Evolutionary conservation across 1,140 invertebrate species (phyloP), one percentile per base, ranked within the genome.

Genomic region (Heliconius congener): DNA sequence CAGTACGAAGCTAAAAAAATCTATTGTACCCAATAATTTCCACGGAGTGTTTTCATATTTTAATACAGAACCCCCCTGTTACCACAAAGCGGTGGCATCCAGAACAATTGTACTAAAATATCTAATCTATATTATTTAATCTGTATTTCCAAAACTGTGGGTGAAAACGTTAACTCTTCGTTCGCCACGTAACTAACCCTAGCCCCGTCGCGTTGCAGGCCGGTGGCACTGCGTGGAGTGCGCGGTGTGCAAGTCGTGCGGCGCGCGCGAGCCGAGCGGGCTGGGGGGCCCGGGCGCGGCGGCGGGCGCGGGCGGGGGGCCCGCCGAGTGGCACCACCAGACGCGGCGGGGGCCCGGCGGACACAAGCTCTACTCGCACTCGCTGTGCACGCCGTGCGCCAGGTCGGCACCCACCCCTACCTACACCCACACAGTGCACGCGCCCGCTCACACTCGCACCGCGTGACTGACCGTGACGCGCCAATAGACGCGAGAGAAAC

Each of bases 211-310:
- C 50, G 50, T 16, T 66, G 23, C 60, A 96, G 95, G 98, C 18
- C 96, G 97, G 34, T 99, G 98, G 98, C 97, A 98, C 86, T 99
- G 98, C 94, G 96, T 96, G 81, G 96, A 97, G 80, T 98, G 97
- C 90, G 96, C 96, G 11, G 90, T 97, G 52, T 98, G 97, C 83
- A 95, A 95, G 83, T 95, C 95, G 76, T 96, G 95, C 86, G 95
- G 95, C 34, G 91, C 95, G 74, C 95, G 94, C 1, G 87, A 89
- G 27, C 95, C 95, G 6, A 74, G 87, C 81, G 93, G 92, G 5
- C 83, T 79, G 78, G 79, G 37, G 37, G 77, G 77, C 78, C 76
- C 42, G 39, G 74, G 66, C 27, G 42, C 23, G 71, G 95, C 86
- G 95, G 95, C 2, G 87, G 89, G 23, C 13, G 23, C 39, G 18